A percentile compares a stretch with the other conserved stretches of the same genome.
Conservation (phyloP, 2,888 invertebrate genomes). For the Drosophila limbata region DNA sequence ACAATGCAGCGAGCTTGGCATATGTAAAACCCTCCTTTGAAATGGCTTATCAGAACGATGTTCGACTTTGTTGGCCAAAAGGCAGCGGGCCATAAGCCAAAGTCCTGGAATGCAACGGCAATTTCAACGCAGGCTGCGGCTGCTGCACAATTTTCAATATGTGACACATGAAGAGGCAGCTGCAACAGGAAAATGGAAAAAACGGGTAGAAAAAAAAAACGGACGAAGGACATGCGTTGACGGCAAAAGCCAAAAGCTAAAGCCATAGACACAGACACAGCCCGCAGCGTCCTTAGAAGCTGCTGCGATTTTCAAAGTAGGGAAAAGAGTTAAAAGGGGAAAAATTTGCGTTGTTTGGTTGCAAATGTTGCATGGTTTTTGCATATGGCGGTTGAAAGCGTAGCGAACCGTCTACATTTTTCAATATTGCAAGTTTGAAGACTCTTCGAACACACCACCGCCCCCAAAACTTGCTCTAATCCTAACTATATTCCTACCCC, state of each 20-base stretch:
- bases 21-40: conserved; percentile 76
- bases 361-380: conserved; percentile 33
- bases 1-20: conserved; percentile 53
- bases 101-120: conserved; percentile 58
- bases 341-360: conserved; percentile 13
- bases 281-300: conserved; percentile 31
- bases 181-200: conserved; percentile 23
- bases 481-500: conserved; percentile 5
- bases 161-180: conserved; percentile 69
- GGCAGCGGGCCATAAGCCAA: conserved; percentile 71
- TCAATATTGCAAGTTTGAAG: conserved; percentile 74
- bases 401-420: conserved; percentile 52
- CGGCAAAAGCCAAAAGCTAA: conserved; percentile 64
- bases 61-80: conserved; percentile 56
- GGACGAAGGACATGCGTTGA: conserved; percentile 63
- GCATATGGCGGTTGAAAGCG: conserved; percentile 38
- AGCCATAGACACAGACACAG: conserved; percentile 55
- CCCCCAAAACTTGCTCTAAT: conserved; percentile 1
- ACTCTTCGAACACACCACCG: conserved; percentile 24
- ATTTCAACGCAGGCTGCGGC: conserved; percentile 34
- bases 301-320: conserved; percentile 21
- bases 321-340: not conserved
- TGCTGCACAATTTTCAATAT: conserved; percentile 72
- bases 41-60: conserved; percentile 71
- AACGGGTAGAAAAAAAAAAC: conserved; percentile 19